phyloP scores from a whole-genome alignment of 2,888 invertebrate species.

The Cantharis flavilabris region DNA sequence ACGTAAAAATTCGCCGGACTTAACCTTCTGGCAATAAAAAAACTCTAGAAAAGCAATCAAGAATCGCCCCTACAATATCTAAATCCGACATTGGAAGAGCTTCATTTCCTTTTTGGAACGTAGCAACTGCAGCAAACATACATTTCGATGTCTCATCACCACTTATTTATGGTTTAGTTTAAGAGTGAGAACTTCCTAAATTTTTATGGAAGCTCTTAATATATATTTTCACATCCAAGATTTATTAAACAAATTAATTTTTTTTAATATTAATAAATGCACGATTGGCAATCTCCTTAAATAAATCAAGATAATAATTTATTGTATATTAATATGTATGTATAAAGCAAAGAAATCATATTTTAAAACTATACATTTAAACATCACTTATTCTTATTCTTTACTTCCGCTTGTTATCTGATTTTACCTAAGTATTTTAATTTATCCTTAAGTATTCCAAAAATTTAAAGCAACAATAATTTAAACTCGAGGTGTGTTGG shows the following conservation, averaged over 20 bases:
- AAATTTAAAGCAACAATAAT: background rate
- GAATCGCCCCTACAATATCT: slow-evolving; percentile 13
- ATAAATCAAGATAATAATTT: background rate
- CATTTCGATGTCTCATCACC: slow-evolving; percentile 15
- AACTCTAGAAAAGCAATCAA: slow-evolving; percentile 14
- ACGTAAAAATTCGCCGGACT: slow-evolving; percentile 2
- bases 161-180: slow-evolving; percentile 16
- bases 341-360: too few species aligned
- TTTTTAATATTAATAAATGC: background rate
- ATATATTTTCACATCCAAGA: background rate
- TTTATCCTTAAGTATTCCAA: background rate
- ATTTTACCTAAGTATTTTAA: background rate
- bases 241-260: background rate
- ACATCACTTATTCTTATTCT: background rate
- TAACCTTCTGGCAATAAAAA: slow-evolving; percentile 1
- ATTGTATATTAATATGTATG: too few species aligned
- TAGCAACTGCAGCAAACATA: slow-evolving; percentile 21
- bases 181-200: slow-evolving; percentile 10
- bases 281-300: background rate
- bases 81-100: slow-evolving; percentile 20
- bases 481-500: background rate
- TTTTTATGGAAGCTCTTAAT: background rate
- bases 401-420: background rate
- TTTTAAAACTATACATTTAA: too few species aligned
- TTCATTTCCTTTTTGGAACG: slow-evolving; percentile 25